Evolutionary conservation across 2,888 invertebrate species (phyloP).

Genomic region (Beris morrisii): DNA sequence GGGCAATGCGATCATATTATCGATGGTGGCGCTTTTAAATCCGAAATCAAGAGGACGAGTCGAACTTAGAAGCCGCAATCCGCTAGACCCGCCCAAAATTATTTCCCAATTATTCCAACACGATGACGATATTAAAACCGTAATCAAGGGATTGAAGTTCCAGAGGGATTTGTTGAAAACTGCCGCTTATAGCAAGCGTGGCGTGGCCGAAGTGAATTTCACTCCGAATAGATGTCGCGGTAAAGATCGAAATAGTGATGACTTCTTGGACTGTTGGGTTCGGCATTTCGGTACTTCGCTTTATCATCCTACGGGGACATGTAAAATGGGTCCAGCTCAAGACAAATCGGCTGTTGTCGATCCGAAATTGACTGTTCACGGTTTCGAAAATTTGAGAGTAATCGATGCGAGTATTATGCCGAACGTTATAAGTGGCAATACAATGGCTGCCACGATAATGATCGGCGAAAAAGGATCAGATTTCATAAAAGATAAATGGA

Average conservation of each 20-base stretch:
- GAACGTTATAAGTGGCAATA: conserved; percentile 63
- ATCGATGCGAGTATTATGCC: conserved; percentile 72
- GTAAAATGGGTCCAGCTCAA: conserved; percentile 62
- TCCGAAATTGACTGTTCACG: conserved; percentile 60
- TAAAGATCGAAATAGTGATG: conserved; percentile 71
- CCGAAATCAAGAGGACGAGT: conserved; percentile 88
- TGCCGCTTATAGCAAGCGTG: conserved; percentile 64
- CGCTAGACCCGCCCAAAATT: conserved; percentile 79
- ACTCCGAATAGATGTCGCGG: conserved; percentile 82
- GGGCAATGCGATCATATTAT: background rate
- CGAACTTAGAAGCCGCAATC: conserved; percentile 78
- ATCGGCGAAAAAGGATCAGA: conserved; percentile 68
- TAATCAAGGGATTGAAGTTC: conserved; percentile 83
- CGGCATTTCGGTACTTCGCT: conserved; percentile 77
- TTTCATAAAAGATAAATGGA: conserved; percentile 63
- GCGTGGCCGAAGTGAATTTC: conserved; percentile 75
- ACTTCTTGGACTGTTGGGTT: conserved; percentile 84
- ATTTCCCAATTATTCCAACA: conserved; percentile 92
- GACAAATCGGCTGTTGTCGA: conserved; percentile 61
- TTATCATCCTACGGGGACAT: conserved; percentile 72
- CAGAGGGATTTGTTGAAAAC: conserved; percentile 79
- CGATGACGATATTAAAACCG: conserved; percentile 74
- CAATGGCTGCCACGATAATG: conserved; percentile 66
- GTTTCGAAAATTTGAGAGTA: conserved; percentile 60
- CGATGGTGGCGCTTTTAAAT: conserved; percentile 72